These are phyloP conservation scores for Meliscaeva auricollis DNA, from an alignment of 2,888 invertebrate genomes.

Conservation along the genomic window DNA sequence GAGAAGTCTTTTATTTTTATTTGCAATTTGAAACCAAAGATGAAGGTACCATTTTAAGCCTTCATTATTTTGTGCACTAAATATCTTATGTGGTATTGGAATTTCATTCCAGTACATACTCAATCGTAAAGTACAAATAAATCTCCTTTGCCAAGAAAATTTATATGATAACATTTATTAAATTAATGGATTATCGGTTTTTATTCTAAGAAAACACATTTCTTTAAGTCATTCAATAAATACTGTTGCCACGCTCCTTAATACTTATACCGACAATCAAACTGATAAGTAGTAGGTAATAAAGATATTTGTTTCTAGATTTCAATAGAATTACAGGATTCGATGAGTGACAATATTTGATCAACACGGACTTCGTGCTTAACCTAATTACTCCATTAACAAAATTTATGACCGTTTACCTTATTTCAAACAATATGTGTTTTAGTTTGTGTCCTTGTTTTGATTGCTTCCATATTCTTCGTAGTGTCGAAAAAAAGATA, in stretches of 20 bases:
- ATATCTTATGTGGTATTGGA: no score
- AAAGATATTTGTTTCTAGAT: neutral
- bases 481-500: slow-evolving; percentile 43
- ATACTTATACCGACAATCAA: neutral
- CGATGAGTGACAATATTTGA: slow-evolving; percentile 64
- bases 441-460: slow-evolving; percentile 4
- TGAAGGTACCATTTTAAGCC: no score
- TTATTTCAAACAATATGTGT: slow-evolving; percentile 27
- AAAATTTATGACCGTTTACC: slow-evolving; percentile 70
- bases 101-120: no score
- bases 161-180: no score
- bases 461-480: slow-evolving; percentile 37
- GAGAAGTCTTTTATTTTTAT: no score
- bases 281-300: slow-evolving; percentile 16
- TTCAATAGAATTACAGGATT: slow-evolving; percentile 40
- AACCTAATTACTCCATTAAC: slow-evolving; percentile 69
- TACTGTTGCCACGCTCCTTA: neutral
- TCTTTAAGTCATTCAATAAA: neutral
- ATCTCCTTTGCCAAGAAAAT: no score
- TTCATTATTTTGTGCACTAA: no score
- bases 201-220: neutral
- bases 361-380: slow-evolving; percentile 55
- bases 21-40: no score
- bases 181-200: neutral
- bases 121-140: no score